These are phyloP conservation scores for Spea bombifrons DNA, from an alignment of 2,113 vertebrate species.

Conservation along the genomic window DNA sequence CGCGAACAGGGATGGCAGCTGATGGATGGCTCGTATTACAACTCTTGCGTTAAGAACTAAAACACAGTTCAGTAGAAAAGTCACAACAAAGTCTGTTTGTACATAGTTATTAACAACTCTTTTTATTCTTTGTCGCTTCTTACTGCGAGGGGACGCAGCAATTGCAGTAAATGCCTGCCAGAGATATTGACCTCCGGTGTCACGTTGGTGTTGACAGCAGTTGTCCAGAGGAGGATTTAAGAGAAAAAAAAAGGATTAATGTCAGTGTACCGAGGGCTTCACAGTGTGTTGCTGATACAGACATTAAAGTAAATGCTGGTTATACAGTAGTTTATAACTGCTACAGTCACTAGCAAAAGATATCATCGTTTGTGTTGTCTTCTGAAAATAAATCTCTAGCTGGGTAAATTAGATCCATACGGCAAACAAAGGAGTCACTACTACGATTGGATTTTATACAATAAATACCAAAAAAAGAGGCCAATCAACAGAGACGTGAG, in stretches of 20 bases:
- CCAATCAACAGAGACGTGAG: too few species aligned
- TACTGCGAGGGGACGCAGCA: neutral
- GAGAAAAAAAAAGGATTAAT: conserved; percentile 46
- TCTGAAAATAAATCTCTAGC: neutral
- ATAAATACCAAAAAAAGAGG: neutral
- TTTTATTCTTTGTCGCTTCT: neutral
- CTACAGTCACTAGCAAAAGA: neutral
- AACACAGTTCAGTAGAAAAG: neutral
- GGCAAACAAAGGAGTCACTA: neutral
- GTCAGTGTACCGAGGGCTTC: conserved; percentile 36
- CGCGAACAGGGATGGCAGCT: neutral
- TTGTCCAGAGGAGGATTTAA: conserved; percentile 32
- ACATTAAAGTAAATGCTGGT: conserved; percentile 11
- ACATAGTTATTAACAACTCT: conserved; percentile 8
- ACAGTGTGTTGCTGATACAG: neutral
- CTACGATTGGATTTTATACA: neutral
- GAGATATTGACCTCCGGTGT: neutral
- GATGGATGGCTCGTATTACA: neutral
- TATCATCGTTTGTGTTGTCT: neutral
- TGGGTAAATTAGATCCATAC: neutral
- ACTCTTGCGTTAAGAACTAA: neutral
- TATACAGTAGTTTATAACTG: neutral
- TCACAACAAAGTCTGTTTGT: neutral
- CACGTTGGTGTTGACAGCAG: conserved; percentile 41
- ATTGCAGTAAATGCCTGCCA: conserved; percentile 35